These are phyloP conservation scores for Sminthopsis crassicaudata DNA, from an alignment of 2,113 vertebrate genomes.

Conservation along the genomic window DNA sequence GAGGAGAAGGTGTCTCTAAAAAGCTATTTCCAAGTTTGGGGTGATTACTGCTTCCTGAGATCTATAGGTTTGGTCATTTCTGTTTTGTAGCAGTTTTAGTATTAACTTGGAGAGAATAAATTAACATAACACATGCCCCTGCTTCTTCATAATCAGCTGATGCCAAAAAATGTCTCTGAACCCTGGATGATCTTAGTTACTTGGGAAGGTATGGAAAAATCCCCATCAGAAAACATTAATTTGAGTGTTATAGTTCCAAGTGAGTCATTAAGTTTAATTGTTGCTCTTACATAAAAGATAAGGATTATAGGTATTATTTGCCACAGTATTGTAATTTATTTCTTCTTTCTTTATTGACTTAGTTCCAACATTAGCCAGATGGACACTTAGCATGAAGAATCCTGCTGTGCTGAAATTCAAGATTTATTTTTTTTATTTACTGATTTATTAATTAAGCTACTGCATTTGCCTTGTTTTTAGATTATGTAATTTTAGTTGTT, in stretches of 20 bases:
- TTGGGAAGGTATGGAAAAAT: not conserved
- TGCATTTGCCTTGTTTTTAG: not conserved
- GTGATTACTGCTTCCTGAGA: not conserved
- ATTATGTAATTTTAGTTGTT: not conserved
- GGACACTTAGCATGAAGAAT: not conserved
- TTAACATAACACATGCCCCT: not conserved
- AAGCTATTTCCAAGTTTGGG: not conserved
- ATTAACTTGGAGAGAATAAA: not conserved
- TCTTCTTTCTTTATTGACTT: constrained; percentile 6
- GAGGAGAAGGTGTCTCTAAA: not conserved
- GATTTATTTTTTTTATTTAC: not conserved
- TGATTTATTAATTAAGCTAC: not conserved
- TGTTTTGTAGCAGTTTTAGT: not conserved
- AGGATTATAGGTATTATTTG: not conserved
- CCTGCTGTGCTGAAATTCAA: not conserved
- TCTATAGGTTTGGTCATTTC: not conserved
- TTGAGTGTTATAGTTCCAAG: not conserved
- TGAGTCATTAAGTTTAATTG: not conserved
- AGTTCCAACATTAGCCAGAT: not conserved
- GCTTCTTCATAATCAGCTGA: not conserved
- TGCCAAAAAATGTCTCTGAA: not conserved
- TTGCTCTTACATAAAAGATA: constrained; percentile 25
- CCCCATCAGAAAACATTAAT: not conserved
- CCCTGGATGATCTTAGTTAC: not conserved
- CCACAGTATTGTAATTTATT: not conserved